A percentile compares a stretch with the other conserved stretches of the same genome.
These are phyloP conservation scores for Hypothenemus hampei DNA, from an alignment of 1,140 invertebrate species.

Conservation along the genomic window DNA sequence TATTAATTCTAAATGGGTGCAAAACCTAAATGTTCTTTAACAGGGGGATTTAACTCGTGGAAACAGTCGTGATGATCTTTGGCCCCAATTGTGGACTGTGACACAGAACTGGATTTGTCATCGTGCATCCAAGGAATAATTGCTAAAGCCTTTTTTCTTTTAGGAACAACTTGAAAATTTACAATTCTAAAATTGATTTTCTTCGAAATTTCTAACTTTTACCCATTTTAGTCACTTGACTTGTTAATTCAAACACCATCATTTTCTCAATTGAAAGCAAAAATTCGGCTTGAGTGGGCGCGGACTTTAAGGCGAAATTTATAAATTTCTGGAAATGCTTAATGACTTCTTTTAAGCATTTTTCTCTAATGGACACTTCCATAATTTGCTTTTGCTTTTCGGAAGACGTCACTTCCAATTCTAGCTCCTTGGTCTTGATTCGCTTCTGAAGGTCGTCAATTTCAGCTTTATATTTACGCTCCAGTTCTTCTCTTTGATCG, in stretches of 20 bases:
- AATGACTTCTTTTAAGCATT: slow-evolving; percentile 41
- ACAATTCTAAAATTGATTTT: too few relatives aligned
- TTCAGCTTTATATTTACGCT: slow-evolving; percentile 37
- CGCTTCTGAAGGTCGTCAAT: slow-evolving; percentile 25
- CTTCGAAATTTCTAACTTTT: too few relatives aligned
- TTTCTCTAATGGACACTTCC: slow-evolving; percentile 34
- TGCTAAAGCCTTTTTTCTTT: background rate
- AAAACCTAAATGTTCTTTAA: slow-evolving; percentile 1
- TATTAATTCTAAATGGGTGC: background rate
- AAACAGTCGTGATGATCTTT: slow-evolving; percentile 35
- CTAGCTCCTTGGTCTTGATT: slow-evolving; percentile 26
- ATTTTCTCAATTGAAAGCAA: slow-evolving; percentile 45
- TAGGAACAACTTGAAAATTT: slow-evolving; percentile 1
- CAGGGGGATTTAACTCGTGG: slow-evolving; percentile 22
- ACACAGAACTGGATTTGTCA: background rate
- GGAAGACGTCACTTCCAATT: slow-evolving; percentile 32
- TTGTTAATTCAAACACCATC: slow-evolving; percentile 40
- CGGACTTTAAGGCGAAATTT: slow-evolving; percentile 44
- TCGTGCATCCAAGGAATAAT: slow-evolving; percentile 8
- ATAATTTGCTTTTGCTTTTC: slow-evolving; percentile 34
- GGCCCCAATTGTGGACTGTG: slow-evolving; percentile 7
- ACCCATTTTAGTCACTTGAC: slow-evolving; percentile 21
- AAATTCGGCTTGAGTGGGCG: slow-evolving; percentile 48
- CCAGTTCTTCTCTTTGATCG: slow-evolving; percentile 37
- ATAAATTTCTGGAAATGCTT: slow-evolving; percentile 50